A percentile compares a stretch with the other conserved stretches of the same genome.
These are phyloP conservation scores for Cheilosia soror DNA, from an alignment of 2,888 invertebrate species.

Conservation along the genomic window DNA sequence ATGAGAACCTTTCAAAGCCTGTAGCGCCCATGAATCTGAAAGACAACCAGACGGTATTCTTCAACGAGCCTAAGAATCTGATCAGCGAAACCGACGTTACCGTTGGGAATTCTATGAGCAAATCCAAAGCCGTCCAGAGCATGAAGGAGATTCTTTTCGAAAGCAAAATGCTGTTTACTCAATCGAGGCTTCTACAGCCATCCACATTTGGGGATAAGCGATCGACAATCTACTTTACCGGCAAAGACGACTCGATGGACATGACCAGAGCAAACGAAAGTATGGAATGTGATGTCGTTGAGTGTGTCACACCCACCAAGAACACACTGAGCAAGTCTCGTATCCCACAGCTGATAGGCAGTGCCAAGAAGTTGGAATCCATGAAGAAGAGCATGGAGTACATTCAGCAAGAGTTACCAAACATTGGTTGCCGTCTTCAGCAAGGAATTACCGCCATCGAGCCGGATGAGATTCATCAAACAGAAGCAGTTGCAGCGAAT, in stretches of 20 bases:
- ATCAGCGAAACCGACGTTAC: constrained; percentile 28
- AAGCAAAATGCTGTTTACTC: constrained; percentile 43
- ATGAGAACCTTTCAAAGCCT: constrained; percentile 21
- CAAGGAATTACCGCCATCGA: neutral
- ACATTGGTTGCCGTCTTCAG: constrained; percentile 1
- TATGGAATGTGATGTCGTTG: neutral
- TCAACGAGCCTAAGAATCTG: constrained; percentile 10
- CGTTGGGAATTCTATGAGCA: neutral
- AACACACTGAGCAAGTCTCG: constrained; percentile 41
- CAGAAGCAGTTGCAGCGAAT: neutral
- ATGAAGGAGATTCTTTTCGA: constrained; percentile 49
- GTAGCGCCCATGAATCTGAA: neutral
- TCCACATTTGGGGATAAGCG: neutral
- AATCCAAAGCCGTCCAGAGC: constrained; percentile 28
- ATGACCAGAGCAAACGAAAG: constrained; percentile 13
- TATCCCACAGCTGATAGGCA: constrained; percentile 64
- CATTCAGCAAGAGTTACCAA: constrained; percentile 55
- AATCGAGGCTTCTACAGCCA: constrained; percentile 24
- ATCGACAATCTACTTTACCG: constrained; percentile 21
- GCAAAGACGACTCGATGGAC: constrained; percentile 41
- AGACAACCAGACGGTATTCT: constrained; percentile 27
- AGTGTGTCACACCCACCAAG: constrained; percentile 45
- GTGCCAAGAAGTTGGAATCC: constrained; percentile 60
- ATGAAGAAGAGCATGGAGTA: constrained; percentile 58
- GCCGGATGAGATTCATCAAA: neutral